Evolutionary conservation across 2,888 invertebrate genomes (phyloP), one percentile per base, ranked within the genome.

Genomic region (Cantharis flavilabris): DNA sequence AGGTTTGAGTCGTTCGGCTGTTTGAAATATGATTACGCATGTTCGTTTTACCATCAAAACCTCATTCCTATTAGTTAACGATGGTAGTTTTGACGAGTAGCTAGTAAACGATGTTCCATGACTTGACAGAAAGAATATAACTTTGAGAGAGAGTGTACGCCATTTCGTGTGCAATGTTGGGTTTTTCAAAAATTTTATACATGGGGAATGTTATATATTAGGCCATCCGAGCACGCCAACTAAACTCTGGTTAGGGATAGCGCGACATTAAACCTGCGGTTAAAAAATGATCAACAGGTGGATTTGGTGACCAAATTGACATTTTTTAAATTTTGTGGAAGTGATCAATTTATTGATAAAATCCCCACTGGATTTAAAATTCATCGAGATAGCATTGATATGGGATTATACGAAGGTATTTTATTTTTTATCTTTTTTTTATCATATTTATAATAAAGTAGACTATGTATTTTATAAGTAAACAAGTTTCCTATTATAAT

Each of bases 401-500:
- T 86, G 86, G 86, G 86, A 85, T 83, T 86, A 80, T 86, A 83
- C 82, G 85, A 86, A 86, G 86, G 86, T 86, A 85, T 80, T 81
- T 78, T 78, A 69, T 80, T 75, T 78, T 79, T 79, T 80, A 82
- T 49, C 49, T 26, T 26, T 26, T 26, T 26, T 26, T 26, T 26
- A 26, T 26, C 26, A 9, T 9, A 23, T 26, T 26, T 26, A 26
- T 26, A 26, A 26, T 26, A 26, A 26, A 26, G 26, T 26, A 26
- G 26, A 26, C 26, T 26, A 26, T 26, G 3, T 9, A 9, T 9
- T 26, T 26, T 26, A 26, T 33, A 49, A 49, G 49, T 49, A 49
- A 49, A 49, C n/a, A 49, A 49, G 2, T 7, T 49, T n/a, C n/a
- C 1, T n/a, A 49, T 4, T 13, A 26, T 26, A 26, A 23, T 26